Conservation (phyloP, 2,797 vertebrate species). For the Hipposideros larvatus region DNA sequence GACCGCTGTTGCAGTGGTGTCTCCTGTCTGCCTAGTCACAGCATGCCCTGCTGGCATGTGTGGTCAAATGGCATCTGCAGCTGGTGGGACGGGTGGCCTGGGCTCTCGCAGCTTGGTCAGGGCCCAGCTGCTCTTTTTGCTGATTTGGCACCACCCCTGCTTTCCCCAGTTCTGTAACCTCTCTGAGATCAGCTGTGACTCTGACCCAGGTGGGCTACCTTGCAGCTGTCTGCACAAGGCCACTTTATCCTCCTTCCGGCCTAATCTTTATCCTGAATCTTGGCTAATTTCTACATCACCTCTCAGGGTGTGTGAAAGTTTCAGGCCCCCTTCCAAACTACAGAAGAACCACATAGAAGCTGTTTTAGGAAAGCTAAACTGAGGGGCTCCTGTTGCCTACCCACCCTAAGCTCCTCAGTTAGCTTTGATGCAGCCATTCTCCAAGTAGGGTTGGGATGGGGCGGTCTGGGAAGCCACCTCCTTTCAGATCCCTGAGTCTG, state of each 20-base stretch:
- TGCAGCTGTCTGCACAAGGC: neutral
- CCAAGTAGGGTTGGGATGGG: accelerated
- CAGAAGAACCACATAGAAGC: neutral
- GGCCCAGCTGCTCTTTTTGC: neutral
- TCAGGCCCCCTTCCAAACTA: neutral
- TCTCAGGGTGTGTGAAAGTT: neutral
- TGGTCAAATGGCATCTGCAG: neutral
- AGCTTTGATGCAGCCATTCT: neutral
- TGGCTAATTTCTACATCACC: neutral
- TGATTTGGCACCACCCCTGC: neutral
- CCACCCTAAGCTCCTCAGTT: neutral
- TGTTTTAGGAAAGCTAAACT: neutral
- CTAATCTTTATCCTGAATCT: neutral
- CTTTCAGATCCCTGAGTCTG: neutral
- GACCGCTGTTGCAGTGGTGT: no score
- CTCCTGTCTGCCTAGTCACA: neutral
- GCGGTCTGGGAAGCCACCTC: neutral
- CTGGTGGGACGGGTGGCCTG: neutral
- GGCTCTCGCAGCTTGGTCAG: neutral
- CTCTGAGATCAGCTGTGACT: neutral
- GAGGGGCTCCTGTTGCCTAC: neutral
- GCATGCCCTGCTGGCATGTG: neutral
- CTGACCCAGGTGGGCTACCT: neutral
- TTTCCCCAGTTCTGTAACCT: neutral
- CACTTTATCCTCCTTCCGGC: neutral